Conservation (phyloP, 2,113 vertebrate species). For the Colistium nudipinnis region DNA sequence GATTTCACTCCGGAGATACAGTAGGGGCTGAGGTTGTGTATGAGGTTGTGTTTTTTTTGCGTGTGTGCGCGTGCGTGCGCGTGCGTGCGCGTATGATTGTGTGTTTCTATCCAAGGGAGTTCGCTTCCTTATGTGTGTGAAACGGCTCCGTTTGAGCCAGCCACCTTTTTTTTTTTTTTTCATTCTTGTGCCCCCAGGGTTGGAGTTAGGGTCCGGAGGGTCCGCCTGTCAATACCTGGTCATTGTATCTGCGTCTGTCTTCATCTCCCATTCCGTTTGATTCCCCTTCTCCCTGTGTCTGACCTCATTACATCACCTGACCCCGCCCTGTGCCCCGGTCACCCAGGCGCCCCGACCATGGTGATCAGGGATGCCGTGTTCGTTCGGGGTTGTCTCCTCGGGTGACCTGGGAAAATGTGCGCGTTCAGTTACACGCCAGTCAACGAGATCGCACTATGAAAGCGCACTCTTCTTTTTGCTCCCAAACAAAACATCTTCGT, state of each 20-base stretch:
- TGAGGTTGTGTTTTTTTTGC: constrained; percentile 31
- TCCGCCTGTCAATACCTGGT: constrained; percentile 73
- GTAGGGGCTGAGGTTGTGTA: constrained; percentile 32
- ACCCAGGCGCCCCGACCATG: constrained; percentile 6
- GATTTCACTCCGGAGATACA: constrained; percentile 67
- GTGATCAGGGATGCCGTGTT: constrained; percentile 39
- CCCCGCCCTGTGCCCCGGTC: constrained; percentile 46
- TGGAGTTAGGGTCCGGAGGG: constrained; percentile 60
- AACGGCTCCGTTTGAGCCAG: constrained; percentile 65
- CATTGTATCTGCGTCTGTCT: constrained; percentile 76
- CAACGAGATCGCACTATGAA: constrained; percentile 36
- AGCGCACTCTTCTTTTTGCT: background rate
- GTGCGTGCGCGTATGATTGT: constrained; percentile 19
- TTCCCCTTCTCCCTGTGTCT: constrained; percentile 62
- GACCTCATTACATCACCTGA: constrained; percentile 75
- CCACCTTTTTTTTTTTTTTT: constrained; percentile 73
- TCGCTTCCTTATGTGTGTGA: constrained; percentile 58
- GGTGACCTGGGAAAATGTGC: constrained; percentile 19
- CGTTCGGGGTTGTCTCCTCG: constrained; percentile 44
- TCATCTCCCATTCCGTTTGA: constrained; percentile 82
- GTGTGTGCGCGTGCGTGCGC: constrained; percentile 35
- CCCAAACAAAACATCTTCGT: constrained; percentile 16
- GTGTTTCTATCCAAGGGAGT: constrained; percentile 37
- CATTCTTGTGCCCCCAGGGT: constrained; percentile 62
- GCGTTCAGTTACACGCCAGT: constrained; percentile 29